A percentile compares a stretch with the other conserved stretches of the same genome.
Evolutionary conservation across 2,888 invertebrate species (phyloP).

Genomic region (Drosophila paramelanica): DNA sequence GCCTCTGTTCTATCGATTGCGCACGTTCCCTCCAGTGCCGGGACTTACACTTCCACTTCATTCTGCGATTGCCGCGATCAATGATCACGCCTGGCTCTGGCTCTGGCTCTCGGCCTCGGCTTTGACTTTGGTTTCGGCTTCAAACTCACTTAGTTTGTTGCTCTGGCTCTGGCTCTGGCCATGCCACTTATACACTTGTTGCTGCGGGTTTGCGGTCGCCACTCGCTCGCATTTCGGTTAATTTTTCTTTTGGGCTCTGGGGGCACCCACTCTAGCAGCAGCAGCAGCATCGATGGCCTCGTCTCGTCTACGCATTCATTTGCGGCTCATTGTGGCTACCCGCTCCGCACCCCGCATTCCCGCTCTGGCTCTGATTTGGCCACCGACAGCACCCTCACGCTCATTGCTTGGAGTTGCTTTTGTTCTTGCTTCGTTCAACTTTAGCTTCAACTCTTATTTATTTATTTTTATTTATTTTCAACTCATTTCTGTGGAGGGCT

Average conservation of each 20-base stretch:
- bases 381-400: constrained; percentile 71
- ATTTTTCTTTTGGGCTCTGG: constrained; percentile 55
- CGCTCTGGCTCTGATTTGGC: constrained; percentile 22
- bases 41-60: constrained; percentile 46
- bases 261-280: constrained; percentile 52
- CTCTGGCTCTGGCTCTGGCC: constrained; percentile 24
- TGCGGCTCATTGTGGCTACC: constrained; percentile 79
- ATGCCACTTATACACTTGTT: constrained; percentile 84
- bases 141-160: constrained; percentile 10
- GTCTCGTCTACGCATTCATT: constrained; percentile 79
- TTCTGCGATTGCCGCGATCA: constrained; percentile 82
- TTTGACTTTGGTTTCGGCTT: constrained; percentile 19
- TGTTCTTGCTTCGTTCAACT: constrained; percentile 56
- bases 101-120: constrained; percentile 28
- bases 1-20: constrained; percentile 51
- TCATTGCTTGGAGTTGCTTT: constrained; percentile 43
- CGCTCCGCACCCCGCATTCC: neutral
- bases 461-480: constrained; percentile 79
- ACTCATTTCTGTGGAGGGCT: constrained; percentile 65
- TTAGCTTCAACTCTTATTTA: constrained; percentile 62
- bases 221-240: constrained; percentile 76
- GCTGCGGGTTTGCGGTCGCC: constrained; percentile 82
- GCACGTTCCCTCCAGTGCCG: constrained; percentile 19
- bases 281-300: constrained; percentile 11
- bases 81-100: constrained; percentile 65